Evolutionary conservation across 2,113 vertebrate genomes (phyloP), one percentile per base, ranked within the genome.

Genomic region (Cairina moschata): DNA sequence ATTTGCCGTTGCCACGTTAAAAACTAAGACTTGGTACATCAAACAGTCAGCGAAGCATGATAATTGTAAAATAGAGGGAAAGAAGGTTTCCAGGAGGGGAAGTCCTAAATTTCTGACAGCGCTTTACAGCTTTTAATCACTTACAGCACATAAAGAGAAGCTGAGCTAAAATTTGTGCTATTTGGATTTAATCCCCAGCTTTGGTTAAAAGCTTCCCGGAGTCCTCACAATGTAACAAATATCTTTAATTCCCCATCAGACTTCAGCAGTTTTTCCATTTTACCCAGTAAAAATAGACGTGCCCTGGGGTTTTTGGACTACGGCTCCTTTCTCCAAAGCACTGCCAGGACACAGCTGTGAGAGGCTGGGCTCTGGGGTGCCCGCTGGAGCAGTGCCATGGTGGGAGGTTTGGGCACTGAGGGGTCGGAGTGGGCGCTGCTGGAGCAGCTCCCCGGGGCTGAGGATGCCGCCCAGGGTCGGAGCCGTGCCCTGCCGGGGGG

Each of bases 111-210:
- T 92, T 81, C 88, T 93, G 83, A 95, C 91, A 93, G 91, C 11
- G 8, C 69, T 93, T 91, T 88, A 46, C 83, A 95, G 94, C 89
- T 91, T 95, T 95, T 96, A 94, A 93, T 93, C 92, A 59, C 91
- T 92, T 11, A 44, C 6, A 75, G 80, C 83, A 21, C 69, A 59
- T 1, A 42, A 69, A 52, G 83, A 60, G 89, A 78, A 86, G 91
- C 95, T 21, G 86, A 91, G 94, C 92, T 94, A 65, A 88, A 97
- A 95, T 97, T 93, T 81, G 77, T 3, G 16, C 91, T 86, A 10
- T 81, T 78, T 68, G 86, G 77, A 91, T 89, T 95, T 93, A 96
- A 96, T 95, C 94, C 94, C 60, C 93, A 79, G 94, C 89, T 95
- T 95, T 86, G 83, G 76, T 77, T 93, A 83, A 93, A 94, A 96